Evolutionary conservation across 2,113 vertebrate genomes (phyloP).

Genomic region (Craseonycteris thonglongyai): DNA sequence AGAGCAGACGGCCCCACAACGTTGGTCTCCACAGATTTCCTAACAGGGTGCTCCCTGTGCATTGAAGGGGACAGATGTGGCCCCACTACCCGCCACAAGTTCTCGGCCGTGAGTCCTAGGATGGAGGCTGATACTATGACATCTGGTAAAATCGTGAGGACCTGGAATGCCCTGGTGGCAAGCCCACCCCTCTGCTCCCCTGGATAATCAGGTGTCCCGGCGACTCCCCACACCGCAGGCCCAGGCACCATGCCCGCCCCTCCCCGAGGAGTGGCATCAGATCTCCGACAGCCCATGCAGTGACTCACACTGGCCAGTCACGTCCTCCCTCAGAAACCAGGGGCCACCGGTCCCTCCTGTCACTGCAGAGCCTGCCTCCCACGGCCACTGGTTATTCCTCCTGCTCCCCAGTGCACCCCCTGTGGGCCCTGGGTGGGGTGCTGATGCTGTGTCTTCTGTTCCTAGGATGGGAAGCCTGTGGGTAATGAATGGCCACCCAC

Average conservation of each 20-base stretch:
- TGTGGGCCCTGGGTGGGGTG: accelerated
- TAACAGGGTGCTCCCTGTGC: accelerated
- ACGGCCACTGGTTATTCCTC: too few species aligned
- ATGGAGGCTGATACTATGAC: accelerated
- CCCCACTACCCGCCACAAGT: accelerated
- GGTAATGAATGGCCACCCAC: too few species aligned
- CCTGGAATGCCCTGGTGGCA: not conserved
- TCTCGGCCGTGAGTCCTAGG: not conserved
- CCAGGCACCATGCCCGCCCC: not conserved
- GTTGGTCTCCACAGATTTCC: not conserved
- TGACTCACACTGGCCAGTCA: too few species aligned
- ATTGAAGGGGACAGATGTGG: accelerated
- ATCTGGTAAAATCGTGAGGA: too few species aligned
- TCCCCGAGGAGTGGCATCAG: not conserved
- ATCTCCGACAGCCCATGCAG: accelerated
- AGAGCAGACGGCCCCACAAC: accelerated
- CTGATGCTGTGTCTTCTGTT: accelerated
- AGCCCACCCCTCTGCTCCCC: accelerated
- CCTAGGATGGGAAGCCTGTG: too few species aligned
- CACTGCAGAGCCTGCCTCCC: not conserved
- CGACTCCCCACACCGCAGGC: accelerated
- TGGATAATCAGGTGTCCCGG: accelerated
- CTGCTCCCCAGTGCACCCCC: accelerated
- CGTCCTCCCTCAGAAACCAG: not conserved
- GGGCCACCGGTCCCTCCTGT: accelerated